Percentiles rank a stretch among this genome's conserved stretches.
Evolutionary conservation across 2,113 vertebrate genomes (phyloP).

Genomic region (Eubucco bourcierii): DNA sequence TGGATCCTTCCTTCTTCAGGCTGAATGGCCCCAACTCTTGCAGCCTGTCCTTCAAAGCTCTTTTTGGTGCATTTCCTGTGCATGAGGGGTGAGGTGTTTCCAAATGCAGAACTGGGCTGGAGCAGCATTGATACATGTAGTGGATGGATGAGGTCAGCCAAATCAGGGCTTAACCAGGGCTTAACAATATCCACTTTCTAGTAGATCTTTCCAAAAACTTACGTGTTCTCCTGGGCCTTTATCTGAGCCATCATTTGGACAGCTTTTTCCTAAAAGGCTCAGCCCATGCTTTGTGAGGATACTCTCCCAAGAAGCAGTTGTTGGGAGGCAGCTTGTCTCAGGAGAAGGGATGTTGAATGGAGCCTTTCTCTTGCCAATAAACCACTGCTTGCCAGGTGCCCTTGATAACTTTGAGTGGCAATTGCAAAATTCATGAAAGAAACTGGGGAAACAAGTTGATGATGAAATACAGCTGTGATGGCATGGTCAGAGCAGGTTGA

Average conservation of each 20-base stretch:
- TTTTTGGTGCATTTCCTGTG: fast-evolving
- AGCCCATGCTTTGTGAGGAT: neutral
- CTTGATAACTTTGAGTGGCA: neutral
- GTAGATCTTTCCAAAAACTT: neutral
- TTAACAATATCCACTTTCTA: neutral
- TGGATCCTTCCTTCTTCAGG: too few species aligned
- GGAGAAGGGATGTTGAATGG: neutral
- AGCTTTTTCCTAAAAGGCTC: neutral
- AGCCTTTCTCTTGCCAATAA: neutral
- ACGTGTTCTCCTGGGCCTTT: neutral
- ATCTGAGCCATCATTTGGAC: neutral
- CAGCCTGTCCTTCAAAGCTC: neutral
- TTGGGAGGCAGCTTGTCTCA: neutral
- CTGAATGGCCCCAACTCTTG: too few species aligned
- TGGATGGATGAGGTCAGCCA: neutral
- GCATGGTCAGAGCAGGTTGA: neutral
- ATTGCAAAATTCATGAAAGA: neutral
- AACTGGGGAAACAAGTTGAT: neutral
- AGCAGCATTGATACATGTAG: fast-evolving
- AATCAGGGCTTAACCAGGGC: neutral
- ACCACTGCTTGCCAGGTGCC: fast-evolving
- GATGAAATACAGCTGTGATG: neutral
- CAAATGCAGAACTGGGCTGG: neutral
- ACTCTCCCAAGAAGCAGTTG: neutral
- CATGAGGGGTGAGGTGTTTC: fast-evolving